These are phyloP conservation scores for Trachelus stipa DNA, from an alignment of 2,888 invertebrate genomes.

Conservation along the genomic window DNA sequence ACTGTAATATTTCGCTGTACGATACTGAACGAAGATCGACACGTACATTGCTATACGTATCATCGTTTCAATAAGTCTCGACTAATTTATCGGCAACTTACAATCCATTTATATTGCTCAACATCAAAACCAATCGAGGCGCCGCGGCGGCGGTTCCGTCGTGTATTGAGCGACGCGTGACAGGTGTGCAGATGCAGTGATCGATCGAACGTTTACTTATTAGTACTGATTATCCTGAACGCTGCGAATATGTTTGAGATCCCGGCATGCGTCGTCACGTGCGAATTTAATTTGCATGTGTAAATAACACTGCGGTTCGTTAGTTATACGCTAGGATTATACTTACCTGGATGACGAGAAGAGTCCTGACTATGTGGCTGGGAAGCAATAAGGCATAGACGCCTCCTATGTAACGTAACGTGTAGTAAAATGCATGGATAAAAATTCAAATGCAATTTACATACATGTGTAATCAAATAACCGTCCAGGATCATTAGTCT, in stretches of 20 bases:
- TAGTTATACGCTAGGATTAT: not conserved
- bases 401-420: not conserved
- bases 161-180: constrained; percentile 15
- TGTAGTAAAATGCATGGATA: not conserved
- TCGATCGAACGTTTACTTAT: constrained; percentile 21
- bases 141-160: not conserved
- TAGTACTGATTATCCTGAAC: constrained; percentile 16
- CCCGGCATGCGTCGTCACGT: not conserved
- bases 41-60: not conserved
- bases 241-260: not conserved
- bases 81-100: not conserved
- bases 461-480: not conserved
- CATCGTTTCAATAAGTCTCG: not conserved
- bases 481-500: not conserved
- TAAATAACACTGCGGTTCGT: constrained; percentile 22
- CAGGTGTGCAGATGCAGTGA: constrained; percentile 14
- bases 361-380: not conserved
- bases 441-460: not conserved
- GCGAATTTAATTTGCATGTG: constrained; percentile 28
- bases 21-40: not conserved
- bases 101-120: not conserved
- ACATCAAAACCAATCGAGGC: not conserved
- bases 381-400: not conserved
- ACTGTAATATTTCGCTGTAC: not conserved
- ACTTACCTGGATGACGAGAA: not conserved